Evolutionary conservation across 2,888 invertebrate species (phyloP).

Genomic region (Octonoba sinensis): DNA sequence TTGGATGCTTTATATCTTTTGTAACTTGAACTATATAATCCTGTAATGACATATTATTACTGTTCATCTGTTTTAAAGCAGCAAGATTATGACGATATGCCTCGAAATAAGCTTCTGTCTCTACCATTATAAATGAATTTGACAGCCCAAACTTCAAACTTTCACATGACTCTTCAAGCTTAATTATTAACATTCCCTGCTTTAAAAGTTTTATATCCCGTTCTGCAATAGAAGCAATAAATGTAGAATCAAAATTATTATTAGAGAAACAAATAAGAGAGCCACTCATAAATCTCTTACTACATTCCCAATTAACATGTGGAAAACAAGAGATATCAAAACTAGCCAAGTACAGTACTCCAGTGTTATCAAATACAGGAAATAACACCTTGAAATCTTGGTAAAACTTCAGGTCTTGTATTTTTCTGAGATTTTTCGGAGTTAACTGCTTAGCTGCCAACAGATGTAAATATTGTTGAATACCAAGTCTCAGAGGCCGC

Average conservation of each 20-base stretch:
- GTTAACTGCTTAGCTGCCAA: conserved; percentile 36
- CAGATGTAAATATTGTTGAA: conserved; percentile 73
- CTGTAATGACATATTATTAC: conserved; percentile 78
- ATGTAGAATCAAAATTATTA: conserved; percentile 79
- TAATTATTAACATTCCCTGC: conserved; percentile 74
- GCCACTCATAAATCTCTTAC: conserved; percentile 79
- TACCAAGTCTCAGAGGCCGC: conserved; percentile 79
- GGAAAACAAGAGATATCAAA: conserved; percentile 45
- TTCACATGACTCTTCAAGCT: conserved; percentile 46
- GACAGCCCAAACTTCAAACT: conserved; percentile 10
- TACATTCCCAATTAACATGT: conserved; percentile 71
- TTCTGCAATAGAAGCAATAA: conserved; percentile 80
- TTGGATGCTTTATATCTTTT: conserved; percentile 70
- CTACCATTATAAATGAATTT: conserved; percentile 77
- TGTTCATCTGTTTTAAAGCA: conserved; percentile 77
- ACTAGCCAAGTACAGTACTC: conserved; percentile 65
- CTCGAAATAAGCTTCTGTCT: conserved; percentile 85
- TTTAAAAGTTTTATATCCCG: conserved; percentile 74
- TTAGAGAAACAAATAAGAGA: conserved; percentile 81
- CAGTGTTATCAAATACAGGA: conserved; percentile 66
- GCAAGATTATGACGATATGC: conserved; percentile 82
- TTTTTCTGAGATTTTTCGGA: conserved; percentile 66
- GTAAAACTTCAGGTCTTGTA: conserved; percentile 68
- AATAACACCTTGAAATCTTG: conserved; percentile 68
- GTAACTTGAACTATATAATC: conserved; percentile 77